Evolutionary conservation across 2,797 vertebrate species (phyloP).

Genomic region (Meriones psammophilus): DNA sequence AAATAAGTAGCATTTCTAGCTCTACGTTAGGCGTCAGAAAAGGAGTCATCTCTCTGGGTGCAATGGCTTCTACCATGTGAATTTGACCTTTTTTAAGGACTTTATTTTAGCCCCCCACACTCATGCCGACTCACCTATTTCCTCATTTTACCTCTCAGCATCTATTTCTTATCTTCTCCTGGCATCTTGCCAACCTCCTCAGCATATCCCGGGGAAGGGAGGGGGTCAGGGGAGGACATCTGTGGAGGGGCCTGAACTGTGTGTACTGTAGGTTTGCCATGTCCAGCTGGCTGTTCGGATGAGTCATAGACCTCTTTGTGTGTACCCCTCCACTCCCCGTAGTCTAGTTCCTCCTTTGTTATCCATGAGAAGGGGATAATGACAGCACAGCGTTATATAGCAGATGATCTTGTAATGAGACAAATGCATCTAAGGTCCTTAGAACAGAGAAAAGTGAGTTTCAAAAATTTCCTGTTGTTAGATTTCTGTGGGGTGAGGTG

Average conservation of each 20-base stretch:
- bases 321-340: background rate
- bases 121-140: background rate
- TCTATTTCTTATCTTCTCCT: background rate
- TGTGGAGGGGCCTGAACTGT: background rate
- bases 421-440: background rate
- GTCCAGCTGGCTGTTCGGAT: background rate
- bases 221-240: background rate
- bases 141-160: background rate
- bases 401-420: background rate
- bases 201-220: background rate
- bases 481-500: background rate
- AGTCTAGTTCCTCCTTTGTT: background rate
- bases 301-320: background rate
- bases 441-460: background rate
- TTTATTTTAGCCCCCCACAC: background rate
- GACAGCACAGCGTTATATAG: background rate
- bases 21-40: conserved; percentile 19
- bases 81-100: background rate
- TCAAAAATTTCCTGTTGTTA: background rate
- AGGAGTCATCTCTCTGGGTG: conserved; percentile 1
- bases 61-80: conserved; percentile 22
- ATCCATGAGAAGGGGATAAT: background rate
- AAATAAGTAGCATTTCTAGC: conserved; percentile 29
- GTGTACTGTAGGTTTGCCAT: background rate
- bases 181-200: background rate